phyloP scores from a whole-genome alignment of 1,140 invertebrate genomes.

The Pseudomyrmex flavicornis region DNA sequence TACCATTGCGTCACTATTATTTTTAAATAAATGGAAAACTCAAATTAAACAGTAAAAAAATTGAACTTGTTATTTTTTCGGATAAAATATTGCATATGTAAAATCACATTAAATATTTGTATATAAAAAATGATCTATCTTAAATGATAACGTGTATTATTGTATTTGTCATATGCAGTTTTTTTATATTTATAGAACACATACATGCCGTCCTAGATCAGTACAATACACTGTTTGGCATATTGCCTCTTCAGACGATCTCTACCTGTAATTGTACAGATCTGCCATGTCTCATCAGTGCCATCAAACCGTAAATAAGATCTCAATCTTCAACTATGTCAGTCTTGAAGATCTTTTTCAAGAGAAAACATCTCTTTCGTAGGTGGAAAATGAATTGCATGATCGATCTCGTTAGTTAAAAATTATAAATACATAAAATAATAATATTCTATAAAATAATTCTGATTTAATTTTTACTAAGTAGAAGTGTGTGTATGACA shows the following conservation, averaged over 20 bases:
- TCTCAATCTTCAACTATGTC: constrained; percentile 21
- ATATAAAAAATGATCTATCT: neutral
- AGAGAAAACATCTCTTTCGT: no score
- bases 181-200: neutral
- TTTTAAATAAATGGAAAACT: neutral
- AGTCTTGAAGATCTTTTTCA: neutral
- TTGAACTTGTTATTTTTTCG: neutral
- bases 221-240: constrained; percentile 55
- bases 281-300: constrained; percentile 20
- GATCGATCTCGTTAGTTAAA: no score
- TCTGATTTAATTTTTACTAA: no score
- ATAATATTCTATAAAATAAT: no score
- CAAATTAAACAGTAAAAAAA: neutral
- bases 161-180: neutral
- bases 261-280: constrained; percentile 46
- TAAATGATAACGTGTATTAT: neutral
- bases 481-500: no score
- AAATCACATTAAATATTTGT: neutral
- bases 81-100: neutral
- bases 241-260: constrained; percentile 31
- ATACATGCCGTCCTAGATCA: neutral
- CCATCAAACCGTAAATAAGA: constrained; percentile 37
- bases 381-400: no score
- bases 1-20: neutral
- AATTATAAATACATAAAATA: no score